These are phyloP conservation scores for Stomorhina lunata DNA, from an alignment of 2,888 invertebrate genomes.

Conservation along the genomic window DNA sequence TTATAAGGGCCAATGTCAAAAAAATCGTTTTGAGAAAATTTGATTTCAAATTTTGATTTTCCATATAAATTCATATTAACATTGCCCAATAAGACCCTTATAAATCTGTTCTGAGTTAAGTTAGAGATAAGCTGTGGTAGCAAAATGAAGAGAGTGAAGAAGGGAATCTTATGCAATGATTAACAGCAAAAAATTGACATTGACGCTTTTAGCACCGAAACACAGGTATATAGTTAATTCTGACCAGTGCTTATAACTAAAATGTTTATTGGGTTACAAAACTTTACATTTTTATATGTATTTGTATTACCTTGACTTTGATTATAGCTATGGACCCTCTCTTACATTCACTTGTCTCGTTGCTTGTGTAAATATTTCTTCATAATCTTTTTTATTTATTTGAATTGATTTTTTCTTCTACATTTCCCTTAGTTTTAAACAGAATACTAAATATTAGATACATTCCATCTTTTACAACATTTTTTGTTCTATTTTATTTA, in stretches of 20 bases:
- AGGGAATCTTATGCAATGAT: too few species aligned
- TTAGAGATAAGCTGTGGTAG: too few species aligned
- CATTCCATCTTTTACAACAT: background rate
- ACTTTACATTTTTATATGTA: background rate
- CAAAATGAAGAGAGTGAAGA: too few species aligned
- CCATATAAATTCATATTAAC: too few species aligned
- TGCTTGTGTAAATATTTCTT: conserved; percentile 34
- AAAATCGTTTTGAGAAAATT: too few species aligned
- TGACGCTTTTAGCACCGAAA: too few species aligned
- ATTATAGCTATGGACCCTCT: conserved; percentile 1
- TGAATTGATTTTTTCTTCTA: conserved; percentile 46
- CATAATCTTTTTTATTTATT: conserved; percentile 60
- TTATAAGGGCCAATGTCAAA: too few species aligned
- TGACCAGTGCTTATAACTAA: background rate
- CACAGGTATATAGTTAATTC: too few species aligned
- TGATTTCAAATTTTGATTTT: too few species aligned
- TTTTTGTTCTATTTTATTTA: background rate
- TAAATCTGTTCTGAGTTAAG: too few species aligned
- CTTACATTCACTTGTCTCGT: background rate
- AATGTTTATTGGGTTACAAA: background rate
- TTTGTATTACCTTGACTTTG: conserved; percentile 61
- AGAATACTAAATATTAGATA: conserved; percentile 23
- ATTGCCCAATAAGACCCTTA: too few species aligned
- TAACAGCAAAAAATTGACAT: too few species aligned
- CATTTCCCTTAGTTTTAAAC: conserved; percentile 20